phyloP scores from a whole-genome alignment of 2,888 invertebrate genomes.

The Sarcophaga variegata region DNA sequence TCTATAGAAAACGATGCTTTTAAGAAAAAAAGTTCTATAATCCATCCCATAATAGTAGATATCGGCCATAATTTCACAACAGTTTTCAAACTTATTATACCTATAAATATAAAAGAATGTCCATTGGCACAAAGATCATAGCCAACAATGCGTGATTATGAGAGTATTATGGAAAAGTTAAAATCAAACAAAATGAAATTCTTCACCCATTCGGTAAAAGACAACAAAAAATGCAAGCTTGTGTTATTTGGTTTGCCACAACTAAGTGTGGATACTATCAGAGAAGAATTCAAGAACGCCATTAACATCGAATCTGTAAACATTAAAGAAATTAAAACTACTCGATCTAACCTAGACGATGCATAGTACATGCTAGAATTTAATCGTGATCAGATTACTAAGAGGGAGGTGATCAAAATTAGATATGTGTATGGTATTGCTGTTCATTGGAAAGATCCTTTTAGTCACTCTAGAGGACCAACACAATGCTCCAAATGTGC shows the following conservation, averaged over 20 bases:
- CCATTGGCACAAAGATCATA: too few species aligned
- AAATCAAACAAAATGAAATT: too few species aligned
- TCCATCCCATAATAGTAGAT: not conserved
- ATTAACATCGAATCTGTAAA: too few species aligned
- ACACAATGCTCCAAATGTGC: not conserved
- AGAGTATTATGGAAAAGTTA: not conserved
- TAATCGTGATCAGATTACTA: slow-evolving; percentile 6
- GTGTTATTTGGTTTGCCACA: too few species aligned
- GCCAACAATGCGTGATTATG: too few species aligned
- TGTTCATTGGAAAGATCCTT: not conserved
- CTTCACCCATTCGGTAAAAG: too few species aligned
- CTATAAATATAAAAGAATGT: not conserved
- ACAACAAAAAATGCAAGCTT: too few species aligned
- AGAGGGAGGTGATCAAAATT: not conserved
- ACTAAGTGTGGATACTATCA: not conserved
- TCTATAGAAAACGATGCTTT: not conserved
- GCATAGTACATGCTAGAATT: slow-evolving; percentile 3
- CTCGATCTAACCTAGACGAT: not conserved
- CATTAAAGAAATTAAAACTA: too few species aligned
- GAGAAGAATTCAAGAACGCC: not conserved
- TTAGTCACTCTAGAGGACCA: not conserved
- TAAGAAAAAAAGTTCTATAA: not conserved
- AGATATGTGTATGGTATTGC: not conserved
- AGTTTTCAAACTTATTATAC: not conserved
- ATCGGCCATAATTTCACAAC: not conserved